These are phyloP conservation scores for Coenonympha arcania DNA, from an alignment of 2,888 invertebrate genomes.

Conservation along the genomic window DNA sequence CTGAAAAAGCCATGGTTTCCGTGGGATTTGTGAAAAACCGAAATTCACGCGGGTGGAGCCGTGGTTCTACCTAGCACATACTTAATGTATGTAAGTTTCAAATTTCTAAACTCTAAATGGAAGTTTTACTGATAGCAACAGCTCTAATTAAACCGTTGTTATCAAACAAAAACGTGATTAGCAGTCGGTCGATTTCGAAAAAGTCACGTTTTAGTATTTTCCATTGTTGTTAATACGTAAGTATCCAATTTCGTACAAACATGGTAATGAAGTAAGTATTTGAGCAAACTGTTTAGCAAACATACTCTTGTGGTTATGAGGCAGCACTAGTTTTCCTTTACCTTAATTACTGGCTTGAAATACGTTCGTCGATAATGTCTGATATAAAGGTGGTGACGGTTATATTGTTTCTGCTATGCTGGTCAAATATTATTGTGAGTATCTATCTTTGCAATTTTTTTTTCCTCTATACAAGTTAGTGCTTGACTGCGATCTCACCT, in stretches of 20 bases:
- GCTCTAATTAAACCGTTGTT: no score
- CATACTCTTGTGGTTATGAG: not conserved
- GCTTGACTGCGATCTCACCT: no score
- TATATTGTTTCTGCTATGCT: slow-evolving; percentile 1
- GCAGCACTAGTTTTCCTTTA: not conserved
- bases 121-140: no score
- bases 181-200: not conserved
- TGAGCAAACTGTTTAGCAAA: not conserved
- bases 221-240: not conserved
- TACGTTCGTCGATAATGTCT: slow-evolving; percentile 1
- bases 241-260: not conserved
- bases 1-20: no score
- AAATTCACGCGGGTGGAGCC: no score
- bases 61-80: no score
- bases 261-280: not conserved
- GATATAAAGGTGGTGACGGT: not conserved
- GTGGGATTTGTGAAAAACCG: no score
- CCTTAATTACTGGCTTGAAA: no score
- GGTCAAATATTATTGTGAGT: slow-evolving; percentile 7
- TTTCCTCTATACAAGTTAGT: no score
- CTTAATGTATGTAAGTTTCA: no score
- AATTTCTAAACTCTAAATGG: no score
- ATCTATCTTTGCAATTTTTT: not conserved
- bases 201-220: not conserved
- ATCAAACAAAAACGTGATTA: not conserved